Conservation (phyloP, 1,140 invertebrate species). For the Neodiprion fabricii region DNA sequence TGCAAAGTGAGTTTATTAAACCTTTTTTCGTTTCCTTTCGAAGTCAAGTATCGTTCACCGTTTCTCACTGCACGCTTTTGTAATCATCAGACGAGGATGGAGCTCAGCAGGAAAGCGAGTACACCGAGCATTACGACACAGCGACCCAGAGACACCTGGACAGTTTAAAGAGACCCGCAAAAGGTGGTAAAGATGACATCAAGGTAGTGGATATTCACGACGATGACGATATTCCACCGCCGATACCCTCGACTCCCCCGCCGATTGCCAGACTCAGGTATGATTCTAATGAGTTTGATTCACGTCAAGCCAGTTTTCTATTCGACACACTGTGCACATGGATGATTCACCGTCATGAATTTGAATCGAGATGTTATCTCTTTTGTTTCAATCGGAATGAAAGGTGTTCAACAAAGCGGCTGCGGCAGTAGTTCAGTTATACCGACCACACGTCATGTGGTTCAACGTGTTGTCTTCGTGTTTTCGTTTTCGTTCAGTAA, state of each 20-base stretch:
- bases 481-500: not conserved
- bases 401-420: too few species aligned
- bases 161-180: constrained; percentile 58
- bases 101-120: constrained; percentile 67
- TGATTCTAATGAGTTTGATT: not conserved
- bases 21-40: not conserved
- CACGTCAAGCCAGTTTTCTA: too few species aligned
- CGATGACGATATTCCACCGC: constrained; percentile 19
- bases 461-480: constrained; percentile 3
- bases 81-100: constrained; percentile 44
- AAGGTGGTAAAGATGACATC: constrained; percentile 17
- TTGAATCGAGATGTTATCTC: too few species aligned
- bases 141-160: constrained; percentile 66
- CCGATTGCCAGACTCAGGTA: constrained; percentile 35
- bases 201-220: constrained; percentile 24
- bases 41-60: not conserved
- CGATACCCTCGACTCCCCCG: constrained; percentile 25
- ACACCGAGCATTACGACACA: constrained; percentile 67
- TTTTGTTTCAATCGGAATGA: too few species aligned
- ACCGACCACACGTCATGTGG: not conserved
- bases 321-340: too few species aligned
- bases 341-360: too few species aligned
- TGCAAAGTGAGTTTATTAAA: not conserved
- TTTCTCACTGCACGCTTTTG: not conserved
- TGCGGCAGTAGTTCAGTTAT: too few species aligned